A percentile compares a stretch with the other conserved stretches of the same genome.
phyloP scores from a whole-genome alignment of 2,888 invertebrate genomes.

The Leucophenga montana region DNA sequence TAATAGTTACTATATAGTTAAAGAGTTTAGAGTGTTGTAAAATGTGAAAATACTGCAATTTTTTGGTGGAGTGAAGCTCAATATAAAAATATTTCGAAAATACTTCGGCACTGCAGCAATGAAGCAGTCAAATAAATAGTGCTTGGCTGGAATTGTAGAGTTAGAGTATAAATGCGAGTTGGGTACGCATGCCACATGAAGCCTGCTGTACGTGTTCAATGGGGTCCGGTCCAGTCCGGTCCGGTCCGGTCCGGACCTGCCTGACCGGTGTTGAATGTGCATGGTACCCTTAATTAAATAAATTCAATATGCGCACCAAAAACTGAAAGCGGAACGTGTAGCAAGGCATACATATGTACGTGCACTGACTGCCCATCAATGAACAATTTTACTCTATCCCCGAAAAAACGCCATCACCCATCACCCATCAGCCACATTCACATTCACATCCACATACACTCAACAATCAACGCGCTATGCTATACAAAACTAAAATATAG shows the following conservation, averaged over 20 bases:
- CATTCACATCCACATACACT: conserved; percentile 19
- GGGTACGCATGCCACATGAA: conserved; percentile 7
- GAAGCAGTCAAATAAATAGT: neutral
- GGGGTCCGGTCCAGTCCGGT: no score
- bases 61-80: neutral
- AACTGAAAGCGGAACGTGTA: conserved; percentile 30
- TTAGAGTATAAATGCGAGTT: conserved; percentile 59
- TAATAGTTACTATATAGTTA: no score
- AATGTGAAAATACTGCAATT: neutral
- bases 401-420: no score
- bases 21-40: no score
- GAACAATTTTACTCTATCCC: no score
- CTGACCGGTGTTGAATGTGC: conserved; percentile 35
- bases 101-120: neutral
- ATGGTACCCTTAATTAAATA: conserved; percentile 71
- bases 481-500: conserved; percentile 49
- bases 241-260: no score
- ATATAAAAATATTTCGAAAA: no score
- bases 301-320: conserved; percentile 70
- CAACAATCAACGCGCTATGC: conserved; percentile 11
- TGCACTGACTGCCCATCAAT: no score
- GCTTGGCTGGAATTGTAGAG: conserved; percentile 71
- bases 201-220: conserved; percentile 22
- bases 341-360: no score
- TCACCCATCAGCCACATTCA: conserved; percentile 19